Evolutionary conservation across 2,888 invertebrate species (phyloP), one percentile per base, ranked within the genome.

Genomic region (Amphipoea oculea): DNA sequence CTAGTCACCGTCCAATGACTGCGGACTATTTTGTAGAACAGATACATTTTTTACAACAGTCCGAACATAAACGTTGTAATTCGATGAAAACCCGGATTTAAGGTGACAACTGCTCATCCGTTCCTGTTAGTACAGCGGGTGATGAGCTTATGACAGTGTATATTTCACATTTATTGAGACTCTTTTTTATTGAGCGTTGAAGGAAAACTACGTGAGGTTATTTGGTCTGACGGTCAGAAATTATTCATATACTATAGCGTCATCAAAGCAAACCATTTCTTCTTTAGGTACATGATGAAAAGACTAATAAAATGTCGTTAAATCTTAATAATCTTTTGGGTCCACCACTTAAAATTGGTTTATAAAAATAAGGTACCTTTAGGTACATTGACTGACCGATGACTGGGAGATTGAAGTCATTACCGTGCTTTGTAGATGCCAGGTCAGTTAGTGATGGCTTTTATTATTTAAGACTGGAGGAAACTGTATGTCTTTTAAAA

Each of bases 11-110:
- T 66, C 60, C 85, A 62, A 73, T 87, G 85, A 87, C 85, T 81
- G 73, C 12, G n/a, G 63, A 7, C 45, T 86, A 87, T 78, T 36
- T 76, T 74, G 68, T 65, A 81, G 40, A 68, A 54, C 81, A 71
- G 86, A 87, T 73, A 85, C 74, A 87, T 81, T 81, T 87, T 84
- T 87, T 85, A 79, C 66, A 73, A 40, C 60, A 36, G 29, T 11
- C 60, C 54, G 75, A 73, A 75, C 62, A 75, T 83, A 60, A 73
- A 29, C 7, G 65, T n/a, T 65, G 11, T 65, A 67, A 63, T 79
- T 57, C 60, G 79, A 73, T 84, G 87, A 76, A 75, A 84, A 75
- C 29, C 36, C 51, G 73, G 63, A 79, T 75, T 73, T 60, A 54
- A 70, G 40, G 67, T 84, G 87, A 83, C 84, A 86, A 79, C 75